Percentiles rank a stretch among this genome's conserved stretches.
Conservation (phyloP, 2,888 invertebrate species). For the Petrolisthes manimaculis region DNA sequence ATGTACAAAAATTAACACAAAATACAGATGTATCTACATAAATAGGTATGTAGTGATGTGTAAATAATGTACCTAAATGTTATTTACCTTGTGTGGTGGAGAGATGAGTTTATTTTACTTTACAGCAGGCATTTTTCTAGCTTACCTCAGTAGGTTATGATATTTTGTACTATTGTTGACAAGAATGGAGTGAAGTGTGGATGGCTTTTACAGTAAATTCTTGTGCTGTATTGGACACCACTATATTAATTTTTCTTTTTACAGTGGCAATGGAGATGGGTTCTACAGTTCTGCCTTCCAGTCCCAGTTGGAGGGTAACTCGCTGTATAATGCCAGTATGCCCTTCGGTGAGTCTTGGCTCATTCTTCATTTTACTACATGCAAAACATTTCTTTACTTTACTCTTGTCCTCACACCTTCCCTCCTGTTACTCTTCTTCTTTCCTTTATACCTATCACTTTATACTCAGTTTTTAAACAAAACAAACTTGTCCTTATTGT, state of each 20-base stretch:
- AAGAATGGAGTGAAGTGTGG: too few species aligned
- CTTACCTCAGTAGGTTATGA: too few species aligned
- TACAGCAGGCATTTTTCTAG: too few species aligned
- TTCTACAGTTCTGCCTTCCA: slow-evolving; percentile 98
- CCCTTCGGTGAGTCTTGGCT: slow-evolving; percentile 73
- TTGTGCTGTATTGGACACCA: too few species aligned
- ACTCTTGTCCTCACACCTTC: neutral
- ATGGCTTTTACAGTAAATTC: too few species aligned
- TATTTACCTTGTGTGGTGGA: too few species aligned
- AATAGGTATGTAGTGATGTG: too few species aligned
- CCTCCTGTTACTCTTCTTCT: neutral
- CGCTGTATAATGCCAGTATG: slow-evolving; percentile 92
- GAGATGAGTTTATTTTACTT: too few species aligned
- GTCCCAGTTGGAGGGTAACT: slow-evolving; percentile 91
- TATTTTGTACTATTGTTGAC: too few species aligned
- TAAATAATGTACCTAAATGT: too few species aligned
- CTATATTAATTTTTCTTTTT: neutral
- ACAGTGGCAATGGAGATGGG: slow-evolving; percentile 89
- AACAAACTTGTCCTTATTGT: neutral
- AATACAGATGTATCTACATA: too few species aligned
- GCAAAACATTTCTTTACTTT: neutral
- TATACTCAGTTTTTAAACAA: neutral
- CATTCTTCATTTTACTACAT: neutral
- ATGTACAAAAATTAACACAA: too few species aligned
- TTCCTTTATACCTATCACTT: neutral